Evolutionary conservation across 2,113 vertebrate genomes (phyloP), one percentile per base, ranked within the genome.

Genomic region (Tichodroma muraria): DNA sequence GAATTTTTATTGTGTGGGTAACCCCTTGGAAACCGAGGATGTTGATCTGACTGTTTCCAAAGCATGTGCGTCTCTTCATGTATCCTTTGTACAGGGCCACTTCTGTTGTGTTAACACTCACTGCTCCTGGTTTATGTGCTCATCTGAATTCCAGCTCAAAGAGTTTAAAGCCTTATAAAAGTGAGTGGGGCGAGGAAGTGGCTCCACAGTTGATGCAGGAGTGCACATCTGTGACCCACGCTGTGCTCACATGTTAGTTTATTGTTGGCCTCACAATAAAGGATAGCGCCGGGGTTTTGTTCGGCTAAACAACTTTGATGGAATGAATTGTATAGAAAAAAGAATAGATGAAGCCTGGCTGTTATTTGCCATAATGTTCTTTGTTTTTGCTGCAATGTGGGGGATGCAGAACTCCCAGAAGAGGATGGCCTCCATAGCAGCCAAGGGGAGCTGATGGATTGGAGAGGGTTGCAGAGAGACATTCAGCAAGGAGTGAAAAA

Each of bases 221-320:
- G 85, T 5, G 5, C 57, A 66, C 94, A 94, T 94, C 94, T 94
- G 93, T 78, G 85, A 35, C 90, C 92, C 95, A 94, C 14, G 83
- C 95, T 95, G 94, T 90, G 95, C 83, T 95, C 85, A 54, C 90
- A 77, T 95, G 94, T 65, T 76, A 4, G 20, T 76, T 89, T 79
- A 90, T 97, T 96, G 91, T 93, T 89, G 89, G 92, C 54, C 65
- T 88, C 86, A 96, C 94, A 96, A 96, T 90, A 91, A 89, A 69
- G 83, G 92, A 61, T 15, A 49, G 83, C 10, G 14, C 85, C 69
- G 82, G 85, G n/a, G 8, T 96, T 95, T 96, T 95, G 95, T 94
- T 94, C 83, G 3, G 85, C 92, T 61, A 80, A 96, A 93, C 75
- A 86, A 76, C 83, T 92, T 79, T 27, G 88, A 93, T 93, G 85